Base-by-base conservation (phyloP, 2,797 vertebrate genomes). In the Epinephelus coioides region DNA sequence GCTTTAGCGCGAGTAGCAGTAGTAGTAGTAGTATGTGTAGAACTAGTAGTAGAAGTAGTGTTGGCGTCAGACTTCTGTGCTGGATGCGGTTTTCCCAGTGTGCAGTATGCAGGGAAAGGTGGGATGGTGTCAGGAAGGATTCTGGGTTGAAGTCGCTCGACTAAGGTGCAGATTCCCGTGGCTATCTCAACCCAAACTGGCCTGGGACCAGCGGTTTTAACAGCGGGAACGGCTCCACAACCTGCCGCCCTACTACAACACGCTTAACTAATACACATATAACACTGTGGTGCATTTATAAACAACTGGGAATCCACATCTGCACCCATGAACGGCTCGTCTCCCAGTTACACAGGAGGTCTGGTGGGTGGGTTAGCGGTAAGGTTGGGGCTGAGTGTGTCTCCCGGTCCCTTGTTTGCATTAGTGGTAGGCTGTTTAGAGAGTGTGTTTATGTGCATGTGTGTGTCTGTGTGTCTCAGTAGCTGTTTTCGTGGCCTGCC, bases 401-500 rank as follows among this genome's bases (percentile, higher is more conserved):
- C 61, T 73, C 73, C 81, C 47, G 19, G 78, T 56, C 75, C 74
- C 76, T 66, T 51, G 63, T 76, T 69, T 86, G 75, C 27, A 62
- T 68, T 85, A 82, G 84, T 80, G 82, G 77, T 71, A 60, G 63
- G 71, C 51, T 81, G 86, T 67, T 70, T 59, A 67, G 49, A 46
- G 62, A 46, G 74, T 27, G 84, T 82, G 76, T 69, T 25, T 53
- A 30, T n/a, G 65, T 59, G 63, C 30, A 34, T 34, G 13, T 55
- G 55, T 73, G 46, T 13, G 54, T 67, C 84, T 81, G 75, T 49
- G 77, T 78, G 53, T 81, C 70, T 99, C 97, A 99, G 97, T 99
- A 99, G 95, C 98, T 99, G 97, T 99, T 99, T 90, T 99, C 98
- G 1, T 99, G 98, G 82, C 98, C 98, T 34, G 98, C 98, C 85